Base-by-base conservation (phyloP, 2,797 vertebrate species). In the Philypnodon macrostomus region DNA sequence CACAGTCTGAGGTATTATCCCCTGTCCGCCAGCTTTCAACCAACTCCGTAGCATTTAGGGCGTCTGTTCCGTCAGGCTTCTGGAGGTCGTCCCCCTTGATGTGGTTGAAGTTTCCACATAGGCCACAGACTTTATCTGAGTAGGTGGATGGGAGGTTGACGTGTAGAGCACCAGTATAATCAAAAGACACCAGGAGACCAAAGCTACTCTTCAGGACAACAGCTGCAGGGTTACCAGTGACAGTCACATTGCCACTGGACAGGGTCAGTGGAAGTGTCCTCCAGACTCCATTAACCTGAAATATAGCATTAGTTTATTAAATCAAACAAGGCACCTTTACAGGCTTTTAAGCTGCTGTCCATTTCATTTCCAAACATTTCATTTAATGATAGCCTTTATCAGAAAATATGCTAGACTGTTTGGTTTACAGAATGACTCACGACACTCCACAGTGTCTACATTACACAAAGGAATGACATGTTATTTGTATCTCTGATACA, bases 71-170 rank as follows among this genome's bases (percentile, higher is more conserved):
- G 0, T 89, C 63, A 1, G 85, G 79, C 72, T 73, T 85, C 53
- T 26, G 70, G 63, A 80, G 79, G 23, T 94, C 92, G 4, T 95
- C 92, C 7, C 58, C 65, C 41, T 4, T 50, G 11, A 41, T 30
- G 42, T 47, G 58, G 75, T 93, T 93, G 39, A 91, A 95, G 81
- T 93, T 95, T 15, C 93, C 92, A 17, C 92, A 94, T 72, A 93
- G 80, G 64, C 93, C 93, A 2, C 93, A 95, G 18, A 91, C 86
- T 59, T 84, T 73, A 59, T 81, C 54, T 5, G 86, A 89, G 66
- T 90, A 93, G 11, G 26, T 15, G 12, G 72, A 73, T 1, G 93
- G 91, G 47, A 93, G 68, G 36, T 61, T 80, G 47, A 95, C 58
- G 4, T 91, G 85, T 48, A 95, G 83, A 0, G 80, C 80, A 14